Evolutionary conservation across 2,888 invertebrate species (phyloP).

Genomic region (Panzeria rudis): DNA sequence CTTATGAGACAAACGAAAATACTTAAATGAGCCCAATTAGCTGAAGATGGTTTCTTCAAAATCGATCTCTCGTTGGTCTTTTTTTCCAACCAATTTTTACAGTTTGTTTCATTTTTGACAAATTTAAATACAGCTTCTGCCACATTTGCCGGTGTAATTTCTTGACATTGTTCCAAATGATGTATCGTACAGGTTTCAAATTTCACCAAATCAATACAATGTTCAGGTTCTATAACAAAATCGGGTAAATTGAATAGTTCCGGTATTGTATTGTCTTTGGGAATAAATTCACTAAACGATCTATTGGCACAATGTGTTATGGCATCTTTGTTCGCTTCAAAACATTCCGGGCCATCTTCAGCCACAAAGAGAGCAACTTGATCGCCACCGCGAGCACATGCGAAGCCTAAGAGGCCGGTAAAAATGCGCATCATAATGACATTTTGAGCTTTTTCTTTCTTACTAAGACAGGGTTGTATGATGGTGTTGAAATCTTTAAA

Average conservation of each 20-base stretch:
- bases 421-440: conserved; percentile 87
- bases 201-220: conserved; percentile 81
- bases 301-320: conserved; percentile 87
- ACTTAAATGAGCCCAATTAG: conserved; percentile 34
- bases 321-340: conserved; percentile 86
- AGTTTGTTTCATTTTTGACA: conserved; percentile 88
- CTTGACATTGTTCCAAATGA: conserved; percentile 86
- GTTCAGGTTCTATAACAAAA: conserved; percentile 86
- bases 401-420: conserved; percentile 88
- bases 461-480: conserved; percentile 87
- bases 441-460: conserved; percentile 86
- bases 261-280: conserved; percentile 81
- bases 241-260: conserved; percentile 84
- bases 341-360: conserved; percentile 91
- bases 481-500: conserved; percentile 86
- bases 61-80: conserved; percentile 76
- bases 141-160: conserved; percentile 92
- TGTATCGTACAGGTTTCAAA: conserved; percentile 81
- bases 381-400: conserved; percentile 91
- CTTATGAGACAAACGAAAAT: neutral
- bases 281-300: conserved; percentile 85
- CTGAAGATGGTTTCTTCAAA: conserved; percentile 74
- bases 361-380: conserved; percentile 92
- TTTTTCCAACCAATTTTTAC: conserved; percentile 80
- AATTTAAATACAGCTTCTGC: conserved; percentile 90